Evolutionary conservation across 2,797 vertebrate species (phyloP), one percentile per base, ranked within the genome.

Genomic region (Heteromormyrus szaboi): DNA sequence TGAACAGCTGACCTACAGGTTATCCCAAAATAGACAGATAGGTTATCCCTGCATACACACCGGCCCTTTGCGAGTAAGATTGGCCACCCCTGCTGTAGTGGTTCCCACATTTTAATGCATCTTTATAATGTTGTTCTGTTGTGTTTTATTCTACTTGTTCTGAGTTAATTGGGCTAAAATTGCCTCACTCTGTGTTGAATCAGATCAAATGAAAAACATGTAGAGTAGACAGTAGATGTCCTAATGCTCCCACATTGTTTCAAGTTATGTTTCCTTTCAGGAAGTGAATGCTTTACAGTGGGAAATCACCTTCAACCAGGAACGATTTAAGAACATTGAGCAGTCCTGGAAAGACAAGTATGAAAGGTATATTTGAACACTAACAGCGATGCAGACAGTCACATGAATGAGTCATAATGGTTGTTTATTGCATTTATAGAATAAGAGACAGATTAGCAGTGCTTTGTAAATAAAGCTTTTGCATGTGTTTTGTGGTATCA

Each of bases 241-340:
- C 44, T 56, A 46, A 25, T 9, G n/a, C 33, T 37, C n/a, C 46
- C 44, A 17, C 44, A 51, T 53, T 46, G 53, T 41, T 59, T 89
- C 81, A 62, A 14, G 22, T 62, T 87, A 25, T 90, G 44, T 53
- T 88, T 48, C 59, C 53, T 4, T 87, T 4, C 90, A 98, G 98
- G 97, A 99, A 93, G 96, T 98, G 90, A 99, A 96, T 94, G 94
- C 95, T 81, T 90, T 98, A 91, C 98, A 97, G 84, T 99, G 98
- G 98, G 97, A 99, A 94, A 96, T 98, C 85, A 96, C 97, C 91
- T 97, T 97, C 94, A 96, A 95, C 92, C 97, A 98, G 91, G 94
- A 95, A 89, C 97, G 96, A 93, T 95, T 96, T 93, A 98, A 97
- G 95, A 98, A 96, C 91, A 88, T 95, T 89, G 96, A 97, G 88